Conservation (phyloP, 2,888 invertebrate species). For the Rotaria sp. region DNA sequence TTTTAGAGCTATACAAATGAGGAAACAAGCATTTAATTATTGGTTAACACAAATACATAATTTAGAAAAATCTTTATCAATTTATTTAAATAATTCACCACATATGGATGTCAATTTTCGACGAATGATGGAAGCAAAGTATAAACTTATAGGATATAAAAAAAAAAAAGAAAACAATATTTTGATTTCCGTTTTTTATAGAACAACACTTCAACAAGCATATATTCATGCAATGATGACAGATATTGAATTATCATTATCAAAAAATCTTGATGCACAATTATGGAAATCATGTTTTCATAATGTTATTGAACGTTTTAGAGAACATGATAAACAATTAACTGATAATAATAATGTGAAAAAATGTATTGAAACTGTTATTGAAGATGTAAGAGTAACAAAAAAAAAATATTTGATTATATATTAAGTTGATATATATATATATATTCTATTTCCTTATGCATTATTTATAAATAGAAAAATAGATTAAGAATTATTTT, state of each 20-base stretch:
- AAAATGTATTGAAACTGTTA: neutral
- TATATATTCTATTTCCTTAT: no score
- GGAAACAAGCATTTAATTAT: conserved; percentile 16
- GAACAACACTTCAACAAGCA: conserved; percentile 14
- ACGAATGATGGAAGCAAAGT: conserved; percentile 27
- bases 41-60: conserved; percentile 24
- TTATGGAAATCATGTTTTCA: conserved; percentile 29
- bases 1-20: neutral
- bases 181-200: neutral
- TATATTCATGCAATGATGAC: conserved; percentile 30
- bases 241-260: neutral
- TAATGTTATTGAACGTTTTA: neutral
- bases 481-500: no score
- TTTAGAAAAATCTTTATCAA: conserved; percentile 22
- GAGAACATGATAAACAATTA: conserved; percentile 20
- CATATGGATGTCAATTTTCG: conserved; percentile 25
- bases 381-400: neutral
- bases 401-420: no score
- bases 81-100: conserved; percentile 15
- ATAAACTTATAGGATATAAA: neutral
- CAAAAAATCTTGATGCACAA: neutral
- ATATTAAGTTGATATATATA: no score
- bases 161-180: no score
- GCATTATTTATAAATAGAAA: no score
- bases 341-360: neutral